Evolutionary conservation across 64 coral and sea anemone genomes (phyloP).

Genomic region (Stichodactyla mertensii): DNA sequence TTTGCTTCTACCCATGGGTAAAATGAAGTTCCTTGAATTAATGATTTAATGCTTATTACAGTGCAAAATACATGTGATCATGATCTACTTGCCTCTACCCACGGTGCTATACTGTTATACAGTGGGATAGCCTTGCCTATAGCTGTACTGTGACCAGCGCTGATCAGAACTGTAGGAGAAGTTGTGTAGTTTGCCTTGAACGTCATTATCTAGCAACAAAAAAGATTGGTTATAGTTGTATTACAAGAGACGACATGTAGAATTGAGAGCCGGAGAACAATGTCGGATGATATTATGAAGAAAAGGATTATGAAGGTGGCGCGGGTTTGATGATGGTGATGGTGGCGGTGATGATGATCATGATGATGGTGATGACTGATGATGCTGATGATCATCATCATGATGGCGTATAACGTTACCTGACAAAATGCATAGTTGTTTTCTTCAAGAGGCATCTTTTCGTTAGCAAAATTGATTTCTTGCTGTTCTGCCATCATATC

Average conservation of each 20-base stretch:
- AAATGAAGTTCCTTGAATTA: too few relatives aligned
- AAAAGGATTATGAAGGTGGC: too few relatives aligned
- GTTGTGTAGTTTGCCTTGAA: constrained; percentile 38
- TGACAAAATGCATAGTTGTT: constrained; percentile 69
- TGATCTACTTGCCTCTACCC: constrained; percentile 48
- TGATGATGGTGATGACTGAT: background rate
- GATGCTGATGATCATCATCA: background rate
- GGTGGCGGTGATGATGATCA: too few relatives aligned
- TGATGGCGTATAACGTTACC: constrained; percentile 7
- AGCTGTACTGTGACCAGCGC: constrained; percentile 40
- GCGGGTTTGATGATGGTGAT: too few relatives aligned
- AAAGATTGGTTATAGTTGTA: background rate
- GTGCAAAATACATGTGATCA: background rate
- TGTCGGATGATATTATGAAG: too few relatives aligned
- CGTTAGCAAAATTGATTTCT: constrained; percentile 49
- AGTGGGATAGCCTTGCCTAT: constrained; percentile 42
- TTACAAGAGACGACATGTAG: background rate
- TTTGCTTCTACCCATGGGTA: too few relatives aligned
- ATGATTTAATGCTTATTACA: too few relatives aligned
- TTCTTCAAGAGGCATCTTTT: constrained; percentile 19
- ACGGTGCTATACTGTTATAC: constrained; percentile 70
- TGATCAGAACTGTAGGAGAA: constrained; percentile 53
- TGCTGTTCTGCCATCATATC: constrained; percentile 28
- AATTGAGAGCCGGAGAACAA: too few relatives aligned
- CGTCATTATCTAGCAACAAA: background rate